Percentiles rank a stretch among this genome's conserved stretches.
Evolutionary conservation across 2,888 invertebrate species (phyloP).

Genomic region (Halocaridina rubra): DNA sequence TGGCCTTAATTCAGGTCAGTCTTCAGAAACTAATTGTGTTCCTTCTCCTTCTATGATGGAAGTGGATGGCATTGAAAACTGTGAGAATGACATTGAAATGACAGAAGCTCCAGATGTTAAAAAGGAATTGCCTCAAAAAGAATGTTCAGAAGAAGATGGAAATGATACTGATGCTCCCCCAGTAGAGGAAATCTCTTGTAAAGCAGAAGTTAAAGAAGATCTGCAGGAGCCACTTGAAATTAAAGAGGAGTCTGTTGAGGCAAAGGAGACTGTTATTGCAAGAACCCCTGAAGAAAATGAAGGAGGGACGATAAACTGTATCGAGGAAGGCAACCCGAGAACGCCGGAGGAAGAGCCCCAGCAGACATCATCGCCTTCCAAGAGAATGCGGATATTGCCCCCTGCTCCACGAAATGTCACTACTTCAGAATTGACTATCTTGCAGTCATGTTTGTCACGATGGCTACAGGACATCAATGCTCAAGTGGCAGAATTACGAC

Average conservation of each 20-base stretch:
- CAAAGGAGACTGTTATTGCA: background rate
- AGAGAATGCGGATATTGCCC: conserved; percentile 50
- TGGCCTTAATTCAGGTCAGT: conserved; percentile 37
- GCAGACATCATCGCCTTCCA: conserved; percentile 33
- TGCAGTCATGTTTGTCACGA: conserved; percentile 68
- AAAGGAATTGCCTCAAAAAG: background rate
- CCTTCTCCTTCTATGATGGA: conserved; percentile 41
- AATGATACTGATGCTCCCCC: background rate
- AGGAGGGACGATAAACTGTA: background rate
- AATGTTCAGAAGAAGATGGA: background rate
- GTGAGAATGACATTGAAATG: conserved; percentile 59
- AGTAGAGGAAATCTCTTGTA: no score
- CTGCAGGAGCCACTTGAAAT: background rate
- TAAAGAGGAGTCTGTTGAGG: background rate
- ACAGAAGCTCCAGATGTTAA: conserved; percentile 26
- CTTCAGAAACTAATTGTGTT: conserved; percentile 9
- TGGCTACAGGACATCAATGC: conserved; percentile 69
- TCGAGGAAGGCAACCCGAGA: background rate
- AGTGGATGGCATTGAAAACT: conserved; percentile 45
- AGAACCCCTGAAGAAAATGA: background rate
- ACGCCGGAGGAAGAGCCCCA: conserved; percentile 20
- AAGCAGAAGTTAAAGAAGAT: no score
- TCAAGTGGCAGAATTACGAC: conserved; percentile 66
- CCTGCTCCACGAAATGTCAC: conserved; percentile 51
- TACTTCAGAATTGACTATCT: conserved; percentile 34